These are phyloP conservation scores for Emydoidea blandingii DNA, from an alignment of 2,797 vertebrate species.

Conservation along the genomic window DNA sequence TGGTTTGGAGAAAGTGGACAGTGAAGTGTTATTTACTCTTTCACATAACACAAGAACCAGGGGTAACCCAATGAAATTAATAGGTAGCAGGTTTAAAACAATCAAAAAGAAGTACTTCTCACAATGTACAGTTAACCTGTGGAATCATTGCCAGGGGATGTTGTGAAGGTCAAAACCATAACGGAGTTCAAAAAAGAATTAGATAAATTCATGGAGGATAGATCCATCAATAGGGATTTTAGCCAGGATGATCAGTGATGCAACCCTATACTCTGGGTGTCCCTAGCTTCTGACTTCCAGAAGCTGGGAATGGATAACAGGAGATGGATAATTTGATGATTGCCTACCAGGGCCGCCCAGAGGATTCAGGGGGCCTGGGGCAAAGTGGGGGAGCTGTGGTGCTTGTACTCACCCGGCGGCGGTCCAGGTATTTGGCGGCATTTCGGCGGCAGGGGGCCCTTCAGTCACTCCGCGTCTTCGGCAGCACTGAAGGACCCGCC, in stretches of 20 bases:
- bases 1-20: neutral
- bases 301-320: neutral
- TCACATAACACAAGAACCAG: neutral
- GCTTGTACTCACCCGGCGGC: too few relatives aligned
- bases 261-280: neutral
- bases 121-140: neutral
- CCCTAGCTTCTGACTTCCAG: neutral
- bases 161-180: neutral
- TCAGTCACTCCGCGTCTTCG: too few relatives aligned
- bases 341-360: neutral
- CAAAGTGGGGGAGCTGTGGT: too few relatives aligned
- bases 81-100: neutral
- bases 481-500: too few relatives aligned
- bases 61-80: neutral
- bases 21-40: neutral
- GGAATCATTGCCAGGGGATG: neutral
- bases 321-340: neutral
- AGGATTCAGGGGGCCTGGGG: too few relatives aligned
- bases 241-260: neutral
- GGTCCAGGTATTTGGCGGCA: too few relatives aligned
- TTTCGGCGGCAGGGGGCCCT: too few relatives aligned
- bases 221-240: neutral
- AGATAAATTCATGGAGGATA: neutral
- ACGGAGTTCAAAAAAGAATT: neutral
- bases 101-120: neutral